Percentiles rank a stretch among this genome's conserved stretches.
phyloP scores from a whole-genome alignment of 2,888 invertebrate species.

The Arctia plantaginis region DNA sequence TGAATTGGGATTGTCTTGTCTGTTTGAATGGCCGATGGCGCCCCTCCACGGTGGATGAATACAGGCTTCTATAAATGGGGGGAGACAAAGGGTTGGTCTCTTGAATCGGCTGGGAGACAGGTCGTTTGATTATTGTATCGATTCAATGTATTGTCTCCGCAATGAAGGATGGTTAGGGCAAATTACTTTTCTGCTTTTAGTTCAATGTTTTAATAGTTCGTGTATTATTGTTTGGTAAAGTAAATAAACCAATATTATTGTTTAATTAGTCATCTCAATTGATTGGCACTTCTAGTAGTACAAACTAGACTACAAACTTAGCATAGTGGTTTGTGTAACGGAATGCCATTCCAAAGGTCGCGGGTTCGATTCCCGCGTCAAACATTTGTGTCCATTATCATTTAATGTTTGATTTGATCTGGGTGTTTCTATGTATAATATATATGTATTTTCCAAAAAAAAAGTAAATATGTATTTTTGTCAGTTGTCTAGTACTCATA shows the following conservation, averaged over 20 bases:
- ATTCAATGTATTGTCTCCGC: conserved; percentile 81
- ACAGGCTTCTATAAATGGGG: conserved; percentile 83
- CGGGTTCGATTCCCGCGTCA: no score
- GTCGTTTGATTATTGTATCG: conserved; percentile 86
- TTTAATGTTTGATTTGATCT: no score
- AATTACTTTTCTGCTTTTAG: conserved; percentile 83
- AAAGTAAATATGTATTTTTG: no score
- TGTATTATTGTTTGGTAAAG: conserved; percentile 4
- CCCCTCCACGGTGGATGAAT: conserved; percentile 85
- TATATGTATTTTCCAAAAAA: no score
- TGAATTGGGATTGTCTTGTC: conserved; percentile 87
- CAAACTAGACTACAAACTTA: no score
- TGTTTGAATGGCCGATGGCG: conserved; percentile 83
- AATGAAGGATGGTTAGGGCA: conserved; percentile 84
- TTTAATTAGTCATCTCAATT: background rate
- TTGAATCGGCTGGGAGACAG: conserved; percentile 84
- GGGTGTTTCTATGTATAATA: no score
- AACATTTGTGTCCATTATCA: no score
- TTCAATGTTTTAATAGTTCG: conserved; percentile 41
- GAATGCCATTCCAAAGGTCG: no score
- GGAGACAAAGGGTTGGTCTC: conserved; percentile 86
- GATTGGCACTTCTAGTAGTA: background rate
- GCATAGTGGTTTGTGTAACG: no score
- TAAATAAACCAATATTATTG: background rate
- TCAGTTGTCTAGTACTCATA: no score